These are phyloP conservation scores for Drosophila robusta DNA, from an alignment of 2,888 invertebrate species.

Conservation along the genomic window DNA sequence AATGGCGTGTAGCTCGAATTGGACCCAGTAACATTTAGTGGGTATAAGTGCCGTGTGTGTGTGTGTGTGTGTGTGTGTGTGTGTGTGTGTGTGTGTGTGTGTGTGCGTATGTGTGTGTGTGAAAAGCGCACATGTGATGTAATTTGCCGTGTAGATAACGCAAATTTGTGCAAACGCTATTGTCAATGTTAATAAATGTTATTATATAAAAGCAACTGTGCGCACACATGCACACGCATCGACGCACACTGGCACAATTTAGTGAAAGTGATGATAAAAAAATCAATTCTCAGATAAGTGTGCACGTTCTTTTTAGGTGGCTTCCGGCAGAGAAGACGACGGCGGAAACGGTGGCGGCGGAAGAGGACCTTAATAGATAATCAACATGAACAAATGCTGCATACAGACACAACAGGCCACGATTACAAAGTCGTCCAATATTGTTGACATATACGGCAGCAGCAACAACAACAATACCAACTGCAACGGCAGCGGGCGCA, in stretches of 20 bases:
- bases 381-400: constrained; percentile 53
- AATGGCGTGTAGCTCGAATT: constrained; percentile 3
- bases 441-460: constrained; percentile 17
- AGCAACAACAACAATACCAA: constrained; percentile 3
- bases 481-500: constrained; percentile 6
- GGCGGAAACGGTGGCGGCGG: neutral
- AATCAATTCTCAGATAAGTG: neutral
- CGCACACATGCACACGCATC: constrained; percentile 12
- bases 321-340: too few relatives aligned
- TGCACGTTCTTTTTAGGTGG: constrained; percentile 1
- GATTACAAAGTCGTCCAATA: constrained; percentile 32
- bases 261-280: constrained; percentile 32
- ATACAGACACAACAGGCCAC: constrained; percentile 36
- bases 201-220: constrained; percentile 42
- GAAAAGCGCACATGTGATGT: constrained; percentile 56
- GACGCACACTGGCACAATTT: neutral
- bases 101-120: constrained; percentile 17
- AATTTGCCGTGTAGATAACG: constrained; percentile 59
- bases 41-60: neutral
- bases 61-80: constrained; percentile 5
- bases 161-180: constrained; percentile 13
- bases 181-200: constrained; percentile 14
- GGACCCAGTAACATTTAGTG: constrained; percentile 25
- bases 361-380: neutral
- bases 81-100: constrained; percentile 9